Percentiles rank a stretch among this genome's conserved stretches.
Evolutionary conservation across 2,888 invertebrate genomes (phyloP).

Genomic region (Heteropelma amictum): DNA sequence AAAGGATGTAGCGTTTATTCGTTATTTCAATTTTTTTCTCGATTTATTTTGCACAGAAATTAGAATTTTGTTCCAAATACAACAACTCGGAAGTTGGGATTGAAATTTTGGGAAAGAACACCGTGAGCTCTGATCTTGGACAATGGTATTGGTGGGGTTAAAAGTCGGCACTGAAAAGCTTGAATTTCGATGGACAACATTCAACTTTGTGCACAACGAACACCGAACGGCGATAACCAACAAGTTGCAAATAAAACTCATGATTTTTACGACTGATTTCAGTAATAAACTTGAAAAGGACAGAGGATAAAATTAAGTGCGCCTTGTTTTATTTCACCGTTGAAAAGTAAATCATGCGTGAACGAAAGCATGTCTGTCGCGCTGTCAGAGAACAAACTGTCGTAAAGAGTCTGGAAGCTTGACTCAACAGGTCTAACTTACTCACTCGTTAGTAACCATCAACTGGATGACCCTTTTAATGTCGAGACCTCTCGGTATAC

Average conservation of each 20-base stretch:
- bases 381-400: conserved; percentile 10
- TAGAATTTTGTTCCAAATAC: conserved; percentile 4
- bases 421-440: conserved; percentile 18
- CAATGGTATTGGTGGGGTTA: conserved; percentile 33
- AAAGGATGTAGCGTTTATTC: background rate
- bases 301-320: no score
- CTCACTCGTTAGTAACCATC: conserved; percentile 39
- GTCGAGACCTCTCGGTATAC: conserved; percentile 67
- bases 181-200: background rate
- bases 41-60: conserved; percentile 2
- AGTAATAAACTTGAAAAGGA: background rate
- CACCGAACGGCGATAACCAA: no score
- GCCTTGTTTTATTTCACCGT: background rate
- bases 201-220: no score
- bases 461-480: conserved; percentile 37
- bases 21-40: background rate
- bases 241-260: no score
- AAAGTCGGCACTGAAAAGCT: background rate
- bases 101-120: background rate
- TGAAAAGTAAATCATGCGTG: background rate
- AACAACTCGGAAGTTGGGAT: background rate
- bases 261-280: background rate
- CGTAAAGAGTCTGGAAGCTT: conserved; percentile 16
- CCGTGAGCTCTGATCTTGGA: background rate
- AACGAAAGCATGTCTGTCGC: background rate